These are phyloP conservation scores for Semnornis frantzii DNA, from an alignment of 2,113 vertebrate species.

Conservation along the genomic window DNA sequence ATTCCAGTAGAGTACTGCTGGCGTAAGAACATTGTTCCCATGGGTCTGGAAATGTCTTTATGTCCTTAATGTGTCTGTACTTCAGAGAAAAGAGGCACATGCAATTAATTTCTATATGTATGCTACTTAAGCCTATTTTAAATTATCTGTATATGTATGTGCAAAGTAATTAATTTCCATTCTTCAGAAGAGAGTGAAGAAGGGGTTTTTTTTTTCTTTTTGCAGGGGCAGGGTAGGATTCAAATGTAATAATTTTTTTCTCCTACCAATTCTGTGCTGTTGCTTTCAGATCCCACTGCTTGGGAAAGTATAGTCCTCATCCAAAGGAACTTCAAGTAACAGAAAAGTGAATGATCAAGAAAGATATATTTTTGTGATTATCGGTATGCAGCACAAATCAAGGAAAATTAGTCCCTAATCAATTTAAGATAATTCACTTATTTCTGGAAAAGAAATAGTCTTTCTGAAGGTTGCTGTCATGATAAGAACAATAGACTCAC, in stretches of 20 bases:
- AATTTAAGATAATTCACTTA: neutral
- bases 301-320: neutral
- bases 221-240: neutral
- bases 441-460: neutral
- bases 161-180: neutral
- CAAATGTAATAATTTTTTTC: neutral
- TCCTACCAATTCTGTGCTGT: neutral
- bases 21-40: neutral
- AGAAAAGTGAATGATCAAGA: neutral
- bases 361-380: neutral
- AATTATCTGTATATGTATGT: neutral
- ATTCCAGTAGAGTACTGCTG: conserved; percentile 10
- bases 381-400: neutral
- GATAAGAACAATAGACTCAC: neutral
- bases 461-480: neutral
- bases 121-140: neutral
- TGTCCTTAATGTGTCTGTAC: conserved; percentile 29
- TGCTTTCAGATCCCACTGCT: neutral
- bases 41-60: conserved; percentile 20
- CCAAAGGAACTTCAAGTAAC: neutral
- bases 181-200: neutral
- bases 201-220: neutral
- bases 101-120: neutral
- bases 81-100: conserved; percentile 5
- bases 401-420: neutral